Evolutionary conservation across 2,797 vertebrate genomes (phyloP).

Genomic region (Artibeus lituratus): DNA sequence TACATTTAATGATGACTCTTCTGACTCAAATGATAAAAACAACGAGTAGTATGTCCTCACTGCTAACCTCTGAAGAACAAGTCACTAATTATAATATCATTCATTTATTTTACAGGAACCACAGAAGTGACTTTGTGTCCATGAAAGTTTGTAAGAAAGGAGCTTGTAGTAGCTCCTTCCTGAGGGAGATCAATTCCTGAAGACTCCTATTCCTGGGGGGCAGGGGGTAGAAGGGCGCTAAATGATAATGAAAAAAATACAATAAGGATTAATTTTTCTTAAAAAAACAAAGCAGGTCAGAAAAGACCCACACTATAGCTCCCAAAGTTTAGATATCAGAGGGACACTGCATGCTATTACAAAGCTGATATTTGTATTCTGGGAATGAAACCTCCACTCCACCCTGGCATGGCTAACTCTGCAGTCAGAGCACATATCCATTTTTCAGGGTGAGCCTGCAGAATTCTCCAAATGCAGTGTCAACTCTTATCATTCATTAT

Average conservation of each 20-base stretch:
- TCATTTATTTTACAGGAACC: not conserved
- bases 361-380: not conserved
- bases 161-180: too few relatives aligned
- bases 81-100: not conserved
- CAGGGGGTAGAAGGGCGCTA: not conserved
- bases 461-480: not conserved
- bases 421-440: not conserved
- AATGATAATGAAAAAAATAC: not conserved
- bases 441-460: not conserved
- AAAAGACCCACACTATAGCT: not conserved
- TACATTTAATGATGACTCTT: not conserved
- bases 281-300: not conserved
- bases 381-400: not conserved
- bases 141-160: not conserved
- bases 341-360: not conserved
- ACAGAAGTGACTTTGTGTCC: not conserved
- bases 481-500: not conserved
- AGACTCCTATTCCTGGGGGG: not conserved
- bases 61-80: not conserved
- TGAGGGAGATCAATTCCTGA: not conserved
- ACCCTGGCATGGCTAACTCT: not conserved
- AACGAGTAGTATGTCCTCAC: not conserved
- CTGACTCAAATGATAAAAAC: constrained; percentile 11
- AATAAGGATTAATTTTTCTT: not conserved
- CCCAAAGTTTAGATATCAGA: not conserved